Base-by-base conservation (phyloP, 1,140 invertebrate species). In the Trichogramma pretiosum region DNA sequence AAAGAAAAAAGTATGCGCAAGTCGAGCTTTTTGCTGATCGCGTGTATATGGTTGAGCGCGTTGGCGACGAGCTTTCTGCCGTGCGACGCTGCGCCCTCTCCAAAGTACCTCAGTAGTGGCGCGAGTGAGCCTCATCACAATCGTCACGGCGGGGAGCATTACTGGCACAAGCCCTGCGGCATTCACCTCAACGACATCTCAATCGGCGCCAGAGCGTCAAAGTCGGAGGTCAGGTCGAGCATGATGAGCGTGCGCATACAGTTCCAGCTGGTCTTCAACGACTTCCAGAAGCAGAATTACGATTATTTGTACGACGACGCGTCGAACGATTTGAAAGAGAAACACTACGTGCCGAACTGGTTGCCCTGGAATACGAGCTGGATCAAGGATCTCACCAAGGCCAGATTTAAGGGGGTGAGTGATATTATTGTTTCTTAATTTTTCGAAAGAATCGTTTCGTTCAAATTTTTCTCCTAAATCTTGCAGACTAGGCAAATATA, bases 311-410 rank as follows among this genome's bases (percentile, higher is more conserved):
- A 73, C 42, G 63, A 70, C 13, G 57, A 51, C 13, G 65, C 69
- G 3, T 59, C 60, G 16, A 61, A 64, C 17, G 65, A 64, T 1
- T 56, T 71, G 0, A 50, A 64, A 14, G 59, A 72, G 17, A 58
- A 70, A 43, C 72, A 74, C 36, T 73, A 70, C 41, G 66, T 71
- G 36, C 69, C 68, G 0, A 73, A 67, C 34, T 73, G 71, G 71
- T 23, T 74, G 5, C 72, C 72, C 0, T 64, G 63, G 11, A 60
- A 66, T n/a, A n/a, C n/a, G n/a, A n/a, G n/a, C n/a, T n/a, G n/a
- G n/a, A n/a, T n/a, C n/a, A n/a, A n/a, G n/a, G n/a, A n/a, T n/a
- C n/a, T n/a, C n/a, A n/a, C n/a, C n/a, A n/a, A n/a, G n/a, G n/a
- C n/a, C n/a, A n/a, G n/a, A n/a, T n/a, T n/a, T n/a, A n/a, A n/a